phyloP scores from a whole-genome alignment of 2,797 vertebrate genomes.

The Hypotaenidia philippensis region DNA sequence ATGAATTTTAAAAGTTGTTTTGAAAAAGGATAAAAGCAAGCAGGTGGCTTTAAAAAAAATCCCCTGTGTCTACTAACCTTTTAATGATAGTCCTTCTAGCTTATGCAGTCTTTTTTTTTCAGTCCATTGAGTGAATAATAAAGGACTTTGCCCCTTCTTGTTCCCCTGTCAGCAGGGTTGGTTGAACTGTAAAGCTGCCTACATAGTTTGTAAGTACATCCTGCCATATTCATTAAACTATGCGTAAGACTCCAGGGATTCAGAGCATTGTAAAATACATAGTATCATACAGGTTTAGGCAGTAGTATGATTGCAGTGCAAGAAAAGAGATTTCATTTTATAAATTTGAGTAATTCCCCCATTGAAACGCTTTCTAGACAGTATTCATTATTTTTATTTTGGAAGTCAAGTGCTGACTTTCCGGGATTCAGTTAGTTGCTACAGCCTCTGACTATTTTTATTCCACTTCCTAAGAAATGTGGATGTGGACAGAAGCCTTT shows the following conservation, averaged over 20 bases:
- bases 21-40: background rate
- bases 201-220: background rate
- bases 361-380: background rate
- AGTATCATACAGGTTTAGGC: background rate
- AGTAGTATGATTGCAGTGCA: background rate
- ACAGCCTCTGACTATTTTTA: background rate
- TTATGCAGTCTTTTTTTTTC: background rate
- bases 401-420: background rate
- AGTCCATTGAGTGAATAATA: background rate
- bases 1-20: background rate
- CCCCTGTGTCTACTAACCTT: background rate
- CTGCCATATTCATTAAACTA: background rate
- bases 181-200: background rate
- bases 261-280: background rate
- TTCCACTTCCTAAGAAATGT: background rate
- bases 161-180: background rate
- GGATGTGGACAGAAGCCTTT: background rate
- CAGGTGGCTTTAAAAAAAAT: background rate
- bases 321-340: background rate
- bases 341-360: background rate
- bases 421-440: background rate
- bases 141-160: background rate
- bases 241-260: background rate
- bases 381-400: constrained; percentile 17
- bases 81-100: background rate